Base-by-base conservation (phyloP, 2,113 vertebrate genomes). In the Microtus montanus region DNA sequence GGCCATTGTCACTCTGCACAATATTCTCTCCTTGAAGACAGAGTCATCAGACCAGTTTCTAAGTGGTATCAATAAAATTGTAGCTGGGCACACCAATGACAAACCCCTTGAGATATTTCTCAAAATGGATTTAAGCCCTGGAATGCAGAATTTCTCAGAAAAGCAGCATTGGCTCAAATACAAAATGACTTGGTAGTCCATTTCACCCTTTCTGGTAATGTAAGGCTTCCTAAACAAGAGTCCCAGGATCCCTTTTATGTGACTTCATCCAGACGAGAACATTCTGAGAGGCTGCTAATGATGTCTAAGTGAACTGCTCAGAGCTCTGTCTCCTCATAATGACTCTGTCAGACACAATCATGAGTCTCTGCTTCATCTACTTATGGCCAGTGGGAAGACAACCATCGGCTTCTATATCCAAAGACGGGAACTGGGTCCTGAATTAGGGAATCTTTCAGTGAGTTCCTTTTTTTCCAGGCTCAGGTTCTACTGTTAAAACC, bases 401-500 rank as follows among this genome's bases (percentile, higher is more conserved):
- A 93, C 99, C 99, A 90, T 99, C 99, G 13, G 99, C 99, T 96
- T 99, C 99, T 90, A 99, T 99, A 97, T 99, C 99, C 97, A 99
- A 93, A 0, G 99, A 99, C 1, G 99, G 99, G 95, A 99, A 99
- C 97, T 99, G 99, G 75, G 98, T 99, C 96, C 99, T 98, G 93
- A 99, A 98, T 99, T 99, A 99, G 91, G 98, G 99, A 93, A 99
- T 99, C 99, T 99, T 63, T 99, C 99, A 99, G 99, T 99, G 97
- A 99, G 99, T 84, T 99, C 99, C 98, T 99, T 99, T 54, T 54
- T 99, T 99, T 92, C 99, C 99, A 1, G 99, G 99, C 19, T 99
- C 99, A 78, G 99, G 99, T 92, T 99, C 99, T 79, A 99, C 99
- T 0, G 99, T 99, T 99, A 99, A 99, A 94, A 99, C 99, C 97